Percentiles rank a stretch among this genome's conserved stretches.
phyloP scores from a whole-genome alignment of 2,113 vertebrate genomes.

The Strix aluco region DNA sequence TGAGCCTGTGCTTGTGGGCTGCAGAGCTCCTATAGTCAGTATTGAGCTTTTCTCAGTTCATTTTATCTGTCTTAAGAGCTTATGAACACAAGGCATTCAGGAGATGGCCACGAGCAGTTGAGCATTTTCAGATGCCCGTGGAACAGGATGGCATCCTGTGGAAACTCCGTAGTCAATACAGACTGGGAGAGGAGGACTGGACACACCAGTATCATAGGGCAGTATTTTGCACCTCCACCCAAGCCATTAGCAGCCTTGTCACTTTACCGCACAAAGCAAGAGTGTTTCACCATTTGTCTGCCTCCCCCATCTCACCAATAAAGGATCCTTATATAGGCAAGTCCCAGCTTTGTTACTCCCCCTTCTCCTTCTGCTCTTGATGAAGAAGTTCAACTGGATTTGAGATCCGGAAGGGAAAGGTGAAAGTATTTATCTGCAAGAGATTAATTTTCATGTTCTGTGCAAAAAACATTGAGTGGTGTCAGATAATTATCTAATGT shows the following conservation, averaged over 20 bases:
- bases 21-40: background rate
- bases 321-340: background rate
- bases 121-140: background rate
- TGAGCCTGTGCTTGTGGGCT: background rate
- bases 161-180: background rate
- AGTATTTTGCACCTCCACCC: background rate
- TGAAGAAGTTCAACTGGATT: background rate
- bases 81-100: background rate
- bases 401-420: background rate
- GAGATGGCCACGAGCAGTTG: background rate
- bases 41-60: background rate
- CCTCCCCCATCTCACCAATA: background rate
- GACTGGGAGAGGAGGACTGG: background rate
- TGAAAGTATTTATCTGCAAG: background rate
- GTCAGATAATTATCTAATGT: background rate
- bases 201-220: background rate
- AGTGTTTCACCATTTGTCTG: background rate
- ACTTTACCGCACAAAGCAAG: background rate
- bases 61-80: background rate
- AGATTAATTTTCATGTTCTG: background rate
- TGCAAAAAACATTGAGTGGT: rapidly evolving
- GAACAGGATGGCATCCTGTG: background rate
- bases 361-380: background rate
- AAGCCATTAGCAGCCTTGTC: background rate
- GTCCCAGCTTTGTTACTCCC: background rate